These are phyloP conservation scores for Odontocolon sp. DNA, from an alignment of 2,888 invertebrate species.

Conservation along the genomic window DNA sequence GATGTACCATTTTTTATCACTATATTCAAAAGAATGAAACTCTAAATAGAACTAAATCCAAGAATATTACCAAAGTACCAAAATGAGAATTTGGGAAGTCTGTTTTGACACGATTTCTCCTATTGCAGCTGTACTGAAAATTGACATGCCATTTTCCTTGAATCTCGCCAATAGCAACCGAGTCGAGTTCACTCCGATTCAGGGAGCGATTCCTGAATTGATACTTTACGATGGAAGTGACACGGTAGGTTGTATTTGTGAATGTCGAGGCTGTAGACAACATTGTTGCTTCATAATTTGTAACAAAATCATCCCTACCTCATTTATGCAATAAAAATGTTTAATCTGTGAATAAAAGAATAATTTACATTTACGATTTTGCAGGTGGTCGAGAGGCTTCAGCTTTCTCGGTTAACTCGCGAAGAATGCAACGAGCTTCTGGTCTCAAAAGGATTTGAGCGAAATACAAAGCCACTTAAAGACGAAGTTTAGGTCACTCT, in stretches of 20 bases:
- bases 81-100: no score
- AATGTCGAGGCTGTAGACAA: not conserved
- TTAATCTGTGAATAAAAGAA: slow-evolving; percentile 13
- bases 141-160: slow-evolving; percentile 9
- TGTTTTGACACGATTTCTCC: no score
- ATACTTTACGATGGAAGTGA: slow-evolving; percentile 83
- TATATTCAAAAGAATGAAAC: no score
- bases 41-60: no score
- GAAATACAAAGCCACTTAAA: slow-evolving; percentile 77
- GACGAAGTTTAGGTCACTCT: slow-evolving; percentile 82
- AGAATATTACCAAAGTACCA: no score
- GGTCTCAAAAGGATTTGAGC: slow-evolving; percentile 83
- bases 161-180: slow-evolving; percentile 75
- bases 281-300: not conserved
- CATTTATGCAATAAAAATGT: not conserved
- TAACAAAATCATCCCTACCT: no score
- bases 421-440: slow-evolving; percentile 87
- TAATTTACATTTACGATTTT: slow-evolving; percentile 56
- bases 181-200: slow-evolving; percentile 86
- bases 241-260: slow-evolving; percentile 72
- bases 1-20: no score
- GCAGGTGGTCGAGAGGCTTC: slow-evolving; percentile 85
- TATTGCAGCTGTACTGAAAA: not conserved
- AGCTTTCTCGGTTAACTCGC: slow-evolving; percentile 83
- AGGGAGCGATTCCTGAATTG: slow-evolving; percentile 86